Base-by-base conservation (phyloP, 2,797 vertebrate genomes). In the Echiichthys vipera region DNA sequence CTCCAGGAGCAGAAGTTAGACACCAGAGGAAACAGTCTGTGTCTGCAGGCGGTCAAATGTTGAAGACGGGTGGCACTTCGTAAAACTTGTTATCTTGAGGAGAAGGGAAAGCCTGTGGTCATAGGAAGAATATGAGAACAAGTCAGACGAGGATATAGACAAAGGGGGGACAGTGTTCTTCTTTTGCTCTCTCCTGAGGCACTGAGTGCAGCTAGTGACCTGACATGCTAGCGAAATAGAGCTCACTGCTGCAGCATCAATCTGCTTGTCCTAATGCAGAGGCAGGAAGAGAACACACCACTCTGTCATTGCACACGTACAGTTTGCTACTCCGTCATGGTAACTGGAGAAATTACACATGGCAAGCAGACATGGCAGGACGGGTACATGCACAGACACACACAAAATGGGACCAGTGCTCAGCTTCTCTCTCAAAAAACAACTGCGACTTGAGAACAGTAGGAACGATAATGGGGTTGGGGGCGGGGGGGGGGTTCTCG, bases 261-360 rank as follows among this genome's bases (percentile, higher is more conserved):
- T 92, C 84, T 87, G 83, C 84, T 80, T 78, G 83, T 88, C 85
- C 83, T 73, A 20, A 69, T 76, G 84, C 66, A 39, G 73, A 58
- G 67, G 77, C 63, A 78, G 81, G 65, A 71, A 67, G 75, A 49
- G 73, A 80, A 72, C 67, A 71, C 59, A 47, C 17, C 29, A 27
- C 70, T 80, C 74, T 79, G 73, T 74, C 78, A 56, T 34, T 50
- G 18, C 65, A 56, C 59, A 36, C 67, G 53, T 74, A 65, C 72
- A 71, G 78, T 57, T n/a, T 53, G 68, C 73, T 83, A 37, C 46
- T 74, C 74, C 80, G 81, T 85, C 76, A 71, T 71, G 83, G 74
- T 71, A 71, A 71, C 78, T 62, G 78, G 77, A 79, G 65, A 69
- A 81, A 75, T 80, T 67, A 61, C 61, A 64, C 65, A 63, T 57